Percentiles rank a stretch among this genome's conserved stretches.
Conservation (phyloP, 2,113 vertebrate genomes). For the Isichthys henryi region DNA sequence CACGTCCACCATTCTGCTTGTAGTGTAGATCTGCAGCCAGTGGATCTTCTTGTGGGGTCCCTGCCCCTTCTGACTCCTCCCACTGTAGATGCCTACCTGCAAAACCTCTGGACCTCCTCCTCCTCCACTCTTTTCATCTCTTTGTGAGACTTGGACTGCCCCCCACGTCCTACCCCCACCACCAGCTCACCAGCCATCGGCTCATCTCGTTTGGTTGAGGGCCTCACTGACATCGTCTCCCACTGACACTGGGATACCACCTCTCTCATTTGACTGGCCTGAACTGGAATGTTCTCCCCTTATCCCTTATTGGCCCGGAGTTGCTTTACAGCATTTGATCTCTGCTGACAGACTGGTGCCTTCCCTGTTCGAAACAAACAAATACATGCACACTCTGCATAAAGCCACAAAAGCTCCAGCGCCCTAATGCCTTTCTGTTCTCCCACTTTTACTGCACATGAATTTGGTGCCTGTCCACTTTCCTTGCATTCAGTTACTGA, state of each 20-base stretch:
- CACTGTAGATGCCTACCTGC: background rate
- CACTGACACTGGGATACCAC: background rate
- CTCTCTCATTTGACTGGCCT: background rate
- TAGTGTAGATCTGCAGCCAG: background rate
- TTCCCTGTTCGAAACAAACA: background rate
- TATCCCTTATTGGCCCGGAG: background rate
- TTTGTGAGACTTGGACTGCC: background rate
- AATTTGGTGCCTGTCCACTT: background rate
- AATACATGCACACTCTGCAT: background rate
- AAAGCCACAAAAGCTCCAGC: background rate
- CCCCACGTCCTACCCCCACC: background rate
- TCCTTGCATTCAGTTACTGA: background rate
- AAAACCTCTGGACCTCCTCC: background rate
- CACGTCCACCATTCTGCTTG: background rate
- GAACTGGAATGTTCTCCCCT: background rate
- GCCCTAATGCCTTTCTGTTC: background rate
- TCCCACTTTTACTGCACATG: background rate
- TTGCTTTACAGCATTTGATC: background rate
- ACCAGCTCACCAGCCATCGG: background rate
- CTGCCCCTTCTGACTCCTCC: background rate
- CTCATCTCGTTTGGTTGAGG: background rate
- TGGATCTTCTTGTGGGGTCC: background rate
- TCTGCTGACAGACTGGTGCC: background rate
- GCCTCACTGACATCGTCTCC: background rate
- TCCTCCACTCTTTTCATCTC: background rate